Percentiles rank a stretch among this genome's conserved stretches.
These are phyloP conservation scores for Xenus cinereus DNA, from an alignment of 2,113 vertebrate genomes.

Conservation along the genomic window DNA sequence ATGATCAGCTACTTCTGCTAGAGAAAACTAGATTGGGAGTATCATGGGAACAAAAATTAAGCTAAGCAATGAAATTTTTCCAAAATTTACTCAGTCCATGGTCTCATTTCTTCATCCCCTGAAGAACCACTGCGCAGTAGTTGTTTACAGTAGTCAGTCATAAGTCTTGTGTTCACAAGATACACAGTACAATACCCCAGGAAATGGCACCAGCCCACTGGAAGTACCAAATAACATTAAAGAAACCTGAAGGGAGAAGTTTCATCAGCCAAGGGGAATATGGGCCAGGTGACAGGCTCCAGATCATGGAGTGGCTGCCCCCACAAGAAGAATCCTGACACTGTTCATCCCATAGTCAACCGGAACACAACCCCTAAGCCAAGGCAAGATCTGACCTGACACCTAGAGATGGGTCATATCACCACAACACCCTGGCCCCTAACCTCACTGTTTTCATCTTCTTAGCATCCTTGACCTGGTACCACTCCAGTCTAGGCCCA, in stretches of 20 bases:
- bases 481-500: background rate
- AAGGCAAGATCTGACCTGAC: background rate
- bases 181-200: no score
- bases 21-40: background rate
- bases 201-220: background rate
- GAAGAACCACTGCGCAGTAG: background rate
- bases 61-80: background rate
- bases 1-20: background rate
- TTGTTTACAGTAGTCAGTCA: background rate
- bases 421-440: background rate
- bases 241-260: background rate
- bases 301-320: background rate
- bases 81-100: background rate
- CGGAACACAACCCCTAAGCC: background rate
- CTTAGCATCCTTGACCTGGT: background rate
- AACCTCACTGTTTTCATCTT: background rate
- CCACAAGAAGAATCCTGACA: background rate
- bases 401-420: background rate
- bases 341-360: background rate
- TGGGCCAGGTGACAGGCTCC: background rate
- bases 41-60: background rate
- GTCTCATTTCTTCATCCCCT: background rate
- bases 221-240: background rate
- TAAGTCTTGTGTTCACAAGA: background rate
- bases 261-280: background rate